These are phyloP conservation scores for Apeltes quadracus DNA, from an alignment of 2,113 vertebrate species.

Conservation along the genomic window DNA sequence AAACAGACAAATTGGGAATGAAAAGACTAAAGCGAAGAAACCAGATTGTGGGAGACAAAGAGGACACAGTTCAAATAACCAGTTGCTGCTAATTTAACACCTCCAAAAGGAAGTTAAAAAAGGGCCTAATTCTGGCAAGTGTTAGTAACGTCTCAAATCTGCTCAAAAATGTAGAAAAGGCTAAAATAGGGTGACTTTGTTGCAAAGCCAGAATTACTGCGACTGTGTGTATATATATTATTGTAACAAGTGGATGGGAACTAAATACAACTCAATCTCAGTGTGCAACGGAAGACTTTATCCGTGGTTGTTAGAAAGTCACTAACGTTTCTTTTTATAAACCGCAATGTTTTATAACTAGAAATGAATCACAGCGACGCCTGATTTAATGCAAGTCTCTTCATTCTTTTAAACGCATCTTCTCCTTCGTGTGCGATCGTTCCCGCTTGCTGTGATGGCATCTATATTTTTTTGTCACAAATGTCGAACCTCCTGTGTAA, in stretches of 20 bases:
- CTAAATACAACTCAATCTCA: slow-evolving; percentile 16
- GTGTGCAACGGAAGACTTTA: neutral
- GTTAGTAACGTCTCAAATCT: neutral
- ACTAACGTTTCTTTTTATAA: neutral
- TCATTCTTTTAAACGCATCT: too few species aligned
- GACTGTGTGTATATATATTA: neutral
- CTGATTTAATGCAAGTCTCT: neutral
- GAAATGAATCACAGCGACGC: neutral
- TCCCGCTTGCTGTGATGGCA: neutral
- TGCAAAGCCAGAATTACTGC: slow-evolving; percentile 13
- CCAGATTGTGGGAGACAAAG: neutral
- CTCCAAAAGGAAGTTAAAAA: slow-evolving; percentile 18
- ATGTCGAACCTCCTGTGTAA: neutral
- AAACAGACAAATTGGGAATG: slow-evolving; percentile 20
- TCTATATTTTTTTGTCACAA: neutral
- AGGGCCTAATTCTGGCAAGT: neutral
- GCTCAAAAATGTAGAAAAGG: neutral
- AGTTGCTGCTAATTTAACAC: slow-evolving; percentile 24
- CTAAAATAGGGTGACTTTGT: slow-evolving; percentile 1
- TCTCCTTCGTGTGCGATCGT: too few species aligned
- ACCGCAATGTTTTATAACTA: neutral
- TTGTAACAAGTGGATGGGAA: neutral
- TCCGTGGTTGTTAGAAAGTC: neutral
- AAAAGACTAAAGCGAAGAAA: neutral
- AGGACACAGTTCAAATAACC: slow-evolving; percentile 25